These are phyloP conservation scores for Chelmon rostratus DNA, from an alignment of 2,797 vertebrate species.

Conservation along the genomic window DNA sequence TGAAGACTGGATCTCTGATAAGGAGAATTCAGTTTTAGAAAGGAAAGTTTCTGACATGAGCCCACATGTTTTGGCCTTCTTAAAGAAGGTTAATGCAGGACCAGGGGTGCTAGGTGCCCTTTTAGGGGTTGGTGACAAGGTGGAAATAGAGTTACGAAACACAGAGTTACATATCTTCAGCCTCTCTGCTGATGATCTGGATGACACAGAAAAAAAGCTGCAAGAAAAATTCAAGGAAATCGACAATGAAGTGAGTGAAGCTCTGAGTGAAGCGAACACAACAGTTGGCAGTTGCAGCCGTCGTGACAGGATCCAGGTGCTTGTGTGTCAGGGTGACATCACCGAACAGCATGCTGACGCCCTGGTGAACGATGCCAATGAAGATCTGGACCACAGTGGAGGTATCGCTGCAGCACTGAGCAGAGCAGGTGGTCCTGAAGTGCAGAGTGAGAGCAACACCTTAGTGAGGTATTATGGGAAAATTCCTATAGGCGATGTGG, in stretches of 20 bases:
- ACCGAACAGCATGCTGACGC: conserved; percentile 73
- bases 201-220: conserved; percentile 30
- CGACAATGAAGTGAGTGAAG: conserved; percentile 26
- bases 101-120: conserved; percentile 38
- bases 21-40: conserved; percentile 47
- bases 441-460: conserved; percentile 68
- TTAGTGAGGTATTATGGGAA: conserved; percentile 54
- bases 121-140: conserved; percentile 42
- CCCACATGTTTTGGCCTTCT: conserved; percentile 53
- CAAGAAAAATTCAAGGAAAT: conserved; percentile 57
- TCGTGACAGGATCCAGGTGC: conserved; percentile 57
- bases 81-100: conserved; percentile 49
- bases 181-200: conserved; percentile 42
- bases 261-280: neutral
- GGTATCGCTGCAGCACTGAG: conserved; percentile 78
- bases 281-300: conserved; percentile 55
- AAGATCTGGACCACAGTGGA: conserved; percentile 58
- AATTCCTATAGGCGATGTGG: conserved; percentile 54
- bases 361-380: conserved; percentile 80
- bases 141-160: conserved; percentile 64
- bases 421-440: conserved; percentile 70
- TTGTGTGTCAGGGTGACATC: conserved; percentile 76
- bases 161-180: conserved; percentile 59
- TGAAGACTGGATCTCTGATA: conserved; percentile 14
- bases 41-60: conserved; percentile 47